phyloP scores from a whole-genome alignment of 2,113 vertebrate species.

The Alectura lathami region DNA sequence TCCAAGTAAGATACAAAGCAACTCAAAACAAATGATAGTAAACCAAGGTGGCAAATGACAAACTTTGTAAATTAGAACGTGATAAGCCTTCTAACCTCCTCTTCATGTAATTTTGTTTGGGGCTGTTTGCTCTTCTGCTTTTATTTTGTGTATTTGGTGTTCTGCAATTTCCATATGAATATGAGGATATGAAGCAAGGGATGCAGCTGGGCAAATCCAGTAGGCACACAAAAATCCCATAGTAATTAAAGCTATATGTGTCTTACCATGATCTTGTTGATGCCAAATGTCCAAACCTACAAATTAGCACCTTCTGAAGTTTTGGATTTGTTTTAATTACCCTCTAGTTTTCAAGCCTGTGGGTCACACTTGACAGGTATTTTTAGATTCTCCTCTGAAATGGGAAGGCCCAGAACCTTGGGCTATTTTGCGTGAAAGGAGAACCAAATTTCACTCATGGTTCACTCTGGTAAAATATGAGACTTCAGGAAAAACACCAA shows the following conservation, averaged over 20 bases:
- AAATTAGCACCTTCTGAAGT: not conserved
- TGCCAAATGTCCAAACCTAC: not conserved
- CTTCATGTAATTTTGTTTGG: accelerated
- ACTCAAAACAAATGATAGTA: not conserved
- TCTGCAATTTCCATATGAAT: not conserved
- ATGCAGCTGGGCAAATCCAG: not conserved
- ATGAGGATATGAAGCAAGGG: not conserved
- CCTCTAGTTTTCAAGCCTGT: not conserved
- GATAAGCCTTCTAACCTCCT: not conserved
- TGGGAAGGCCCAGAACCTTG: not conserved
- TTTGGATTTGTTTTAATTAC: not conserved
- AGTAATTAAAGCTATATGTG: not conserved
- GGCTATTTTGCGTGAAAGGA: not conserved
- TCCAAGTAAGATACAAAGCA: not conserved
- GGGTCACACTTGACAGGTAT: not conserved
- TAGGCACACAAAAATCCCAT: not conserved
- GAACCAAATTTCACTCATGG: not conserved
- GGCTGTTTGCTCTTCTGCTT: not conserved
- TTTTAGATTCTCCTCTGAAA: not conserved
- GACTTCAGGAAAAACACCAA: not conserved
- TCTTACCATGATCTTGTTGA: not conserved
- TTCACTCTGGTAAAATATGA: not conserved
- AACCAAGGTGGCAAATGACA: not conserved
- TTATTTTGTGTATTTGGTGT: not conserved
- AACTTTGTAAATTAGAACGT: not conserved